A percentile compares a stretch with the other conserved stretches of the same genome.
phyloP scores from a whole-genome alignment of 2,888 invertebrate species.

The Melipona beecheii region DNA sequence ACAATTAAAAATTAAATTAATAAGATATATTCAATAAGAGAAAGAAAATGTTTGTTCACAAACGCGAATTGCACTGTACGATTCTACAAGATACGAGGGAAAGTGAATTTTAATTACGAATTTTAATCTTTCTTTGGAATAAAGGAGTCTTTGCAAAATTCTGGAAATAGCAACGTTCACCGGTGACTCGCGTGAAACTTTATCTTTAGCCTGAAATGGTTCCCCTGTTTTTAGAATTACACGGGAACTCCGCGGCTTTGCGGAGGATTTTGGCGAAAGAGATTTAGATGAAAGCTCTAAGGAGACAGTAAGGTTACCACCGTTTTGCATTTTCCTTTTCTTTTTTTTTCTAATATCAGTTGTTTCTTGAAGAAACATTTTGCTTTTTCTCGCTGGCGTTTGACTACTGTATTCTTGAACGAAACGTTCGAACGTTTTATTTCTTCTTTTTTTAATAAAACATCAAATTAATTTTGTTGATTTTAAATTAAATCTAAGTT shows the following conservation, averaged over 20 bases:
- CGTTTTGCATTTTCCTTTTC: not conserved
- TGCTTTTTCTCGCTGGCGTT: not conserved
- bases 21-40: too few species aligned
- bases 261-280: conserved; percentile 2
- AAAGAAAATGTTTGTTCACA: too few species aligned
- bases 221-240: conserved; percentile 22
- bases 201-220: not conserved
- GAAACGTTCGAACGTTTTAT: too few species aligned
- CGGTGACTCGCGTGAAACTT: not conserved
- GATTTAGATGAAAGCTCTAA: conserved; percentile 20
- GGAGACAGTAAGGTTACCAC: not conserved
- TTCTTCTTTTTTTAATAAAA: too few species aligned
- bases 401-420: not conserved
- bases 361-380: not conserved
- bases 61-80: too few species aligned
- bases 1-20: not conserved
- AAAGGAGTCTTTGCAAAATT: too few species aligned
- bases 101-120: too few species aligned
- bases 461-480: too few species aligned
- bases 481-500: too few species aligned
- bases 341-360: not conserved
- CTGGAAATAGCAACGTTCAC: too few species aligned
- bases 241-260: conserved; percentile 9
- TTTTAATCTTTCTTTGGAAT: too few species aligned
- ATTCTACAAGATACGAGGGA: too few species aligned